Conservation (phyloP, 2,797 vertebrate species). For the Clarias laeviceps region DNA sequence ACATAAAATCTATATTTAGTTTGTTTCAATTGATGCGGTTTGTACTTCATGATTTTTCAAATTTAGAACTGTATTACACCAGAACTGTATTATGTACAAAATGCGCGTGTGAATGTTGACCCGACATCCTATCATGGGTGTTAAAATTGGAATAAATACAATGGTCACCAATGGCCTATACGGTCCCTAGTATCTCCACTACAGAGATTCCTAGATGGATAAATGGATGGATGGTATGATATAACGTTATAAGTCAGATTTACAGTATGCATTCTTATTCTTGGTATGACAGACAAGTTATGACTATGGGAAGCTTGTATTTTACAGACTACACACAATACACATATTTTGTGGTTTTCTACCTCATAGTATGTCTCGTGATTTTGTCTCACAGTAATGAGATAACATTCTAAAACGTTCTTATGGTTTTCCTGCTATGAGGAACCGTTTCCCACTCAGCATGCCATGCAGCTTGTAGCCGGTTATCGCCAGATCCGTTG, state of each 20-base stretch:
- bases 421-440: neutral
- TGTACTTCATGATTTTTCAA: neutral
- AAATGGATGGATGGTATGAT: too few species aligned
- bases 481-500: slow-evolving; percentile 51
- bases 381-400: neutral
- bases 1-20: neutral
- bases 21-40: neutral
- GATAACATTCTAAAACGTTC: neutral
- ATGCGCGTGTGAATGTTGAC: too few species aligned
- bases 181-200: too few species aligned
- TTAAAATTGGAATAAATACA: too few species aligned
- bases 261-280: neutral
- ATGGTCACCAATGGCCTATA: too few species aligned
- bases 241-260: neutral
- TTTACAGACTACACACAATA: neutral
- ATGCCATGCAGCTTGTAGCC: neutral
- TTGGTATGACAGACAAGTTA: too few species aligned
- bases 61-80: neutral
- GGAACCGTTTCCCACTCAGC: neutral
- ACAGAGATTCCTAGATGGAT: too few species aligned
- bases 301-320: neutral
- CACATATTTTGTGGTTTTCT: neutral
- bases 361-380: too few species aligned
- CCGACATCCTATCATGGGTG: too few species aligned
- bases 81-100: too few species aligned